Evolutionary conservation across 2,888 invertebrate species (phyloP).

Genomic region (Conus canariensis): DNA sequence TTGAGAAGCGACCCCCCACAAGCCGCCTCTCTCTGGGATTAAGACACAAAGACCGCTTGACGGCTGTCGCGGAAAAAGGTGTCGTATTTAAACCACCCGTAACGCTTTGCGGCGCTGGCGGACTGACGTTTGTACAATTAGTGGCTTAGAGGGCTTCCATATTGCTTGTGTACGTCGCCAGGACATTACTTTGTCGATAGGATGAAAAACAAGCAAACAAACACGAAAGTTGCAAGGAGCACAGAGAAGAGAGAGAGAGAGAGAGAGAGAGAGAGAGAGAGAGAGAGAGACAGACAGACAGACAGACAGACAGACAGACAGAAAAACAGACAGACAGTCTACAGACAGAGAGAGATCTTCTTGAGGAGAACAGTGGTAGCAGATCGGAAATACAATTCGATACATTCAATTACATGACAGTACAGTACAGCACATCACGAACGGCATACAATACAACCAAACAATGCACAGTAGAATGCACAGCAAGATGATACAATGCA

Average conservation of each 20-base stretch:
- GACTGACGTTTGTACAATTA: background rate
- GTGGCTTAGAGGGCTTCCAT: background rate
- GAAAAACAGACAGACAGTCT: background rate
- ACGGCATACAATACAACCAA: no score
- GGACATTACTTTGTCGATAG: background rate
- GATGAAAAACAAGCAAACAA: background rate
- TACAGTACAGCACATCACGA: no score
- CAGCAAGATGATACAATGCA: no score
- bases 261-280: slow-evolving; percentile 13
- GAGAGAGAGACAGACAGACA: background rate
- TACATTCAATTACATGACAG: no score
- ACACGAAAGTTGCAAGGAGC: background rate
- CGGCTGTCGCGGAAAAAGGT: background rate
- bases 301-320: slow-evolving; percentile 7
- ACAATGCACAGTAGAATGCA: no score
- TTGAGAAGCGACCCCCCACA: slow-evolving; percentile 5
- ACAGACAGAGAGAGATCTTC: background rate
- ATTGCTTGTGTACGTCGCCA: background rate
- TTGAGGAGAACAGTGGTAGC: no score
- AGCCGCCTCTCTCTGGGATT: background rate
- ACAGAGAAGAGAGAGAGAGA: background rate
- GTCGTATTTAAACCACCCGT: background rate
- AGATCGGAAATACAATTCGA: no score
- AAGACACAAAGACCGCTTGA: slow-evolving; percentile 25
- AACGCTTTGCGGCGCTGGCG: background rate